Base-by-base conservation (phyloP, 2,797 vertebrate genomes). In the Loriculus beryllinus region DNA sequence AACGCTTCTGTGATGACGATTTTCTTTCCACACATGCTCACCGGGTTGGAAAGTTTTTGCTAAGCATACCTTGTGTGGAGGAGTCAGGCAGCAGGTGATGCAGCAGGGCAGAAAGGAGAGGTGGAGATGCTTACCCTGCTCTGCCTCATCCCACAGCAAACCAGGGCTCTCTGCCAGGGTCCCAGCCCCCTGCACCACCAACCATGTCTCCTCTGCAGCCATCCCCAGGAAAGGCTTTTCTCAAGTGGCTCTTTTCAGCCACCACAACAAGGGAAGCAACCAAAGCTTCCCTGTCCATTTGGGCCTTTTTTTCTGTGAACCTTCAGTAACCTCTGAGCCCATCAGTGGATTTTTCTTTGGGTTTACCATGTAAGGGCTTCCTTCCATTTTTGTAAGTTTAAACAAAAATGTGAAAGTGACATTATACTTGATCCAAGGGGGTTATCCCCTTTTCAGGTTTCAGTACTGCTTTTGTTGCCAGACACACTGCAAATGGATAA, bases 351-450 rank as follows among this genome's bases (percentile, higher is more conserved):
- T 90, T 92, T 87, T 28, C 39, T 93, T 96, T 95, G 82, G 72
- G 77, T 93, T 96, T 93, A 93, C 79, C 70, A 67, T 88, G 92
- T 79, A 95, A 94, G 82, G 74, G 91, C 59, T 95, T 86, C 88
- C 72, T 94, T 96, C 90, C 87, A 92, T 88, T 96, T 95, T 88
- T 60, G 45, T 92, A 78, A 70, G 92, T 82, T 82, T 48, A 82
- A 94, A 93, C 62, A 91, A 94, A 95, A 96, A 96, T 68, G 92
- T 95, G 93, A 90, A 94, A 74, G 79, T 86, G 91, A 75, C 80
- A 37, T 95, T 82, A 69, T 43, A 82, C 87, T 76, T 95, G 74
- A 77, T 81, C 71, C 35, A 35, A 75, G 79, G 43, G 45, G 82
- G 12, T 59, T 79, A 52, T 43, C 49, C 68, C 70, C 45, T 80